Conservation (phyloP, 1,140 invertebrate genomes). For the Macrobrachium nipponense region DNA sequence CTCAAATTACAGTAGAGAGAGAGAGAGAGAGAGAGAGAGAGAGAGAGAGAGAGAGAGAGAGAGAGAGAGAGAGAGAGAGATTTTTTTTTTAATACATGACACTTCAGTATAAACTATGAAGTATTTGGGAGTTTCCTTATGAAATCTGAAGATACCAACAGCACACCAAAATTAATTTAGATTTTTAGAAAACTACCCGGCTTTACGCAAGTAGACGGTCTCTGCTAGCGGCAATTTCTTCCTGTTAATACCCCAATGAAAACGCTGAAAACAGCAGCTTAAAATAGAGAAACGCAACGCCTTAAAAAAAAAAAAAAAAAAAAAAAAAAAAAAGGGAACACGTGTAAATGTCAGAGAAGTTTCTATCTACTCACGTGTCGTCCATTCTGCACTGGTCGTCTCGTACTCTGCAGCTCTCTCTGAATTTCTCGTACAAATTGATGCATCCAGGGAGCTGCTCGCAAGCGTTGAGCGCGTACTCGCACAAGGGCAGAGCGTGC, state of each 20-base stretch:
- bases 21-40: not conserved
- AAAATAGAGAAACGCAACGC: too few relatives aligned
- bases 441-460: conserved; percentile 79
- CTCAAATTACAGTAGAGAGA: not conserved
- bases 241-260: too few relatives aligned
- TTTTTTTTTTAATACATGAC: too few relatives aligned
- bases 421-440: conserved; percentile 85
- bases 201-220: conserved; percentile 40
- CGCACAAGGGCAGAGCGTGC: conserved; percentile 87
- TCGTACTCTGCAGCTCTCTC: conserved; percentile 83
- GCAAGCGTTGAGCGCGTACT: conserved; percentile 85
- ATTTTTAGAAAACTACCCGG: not conserved
- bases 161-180: too few relatives aligned
- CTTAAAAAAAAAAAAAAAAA: too few relatives aligned
- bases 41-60: not conserved
- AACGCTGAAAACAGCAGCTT: too few relatives aligned
- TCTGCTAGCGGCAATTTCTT: not conserved
- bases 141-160: too few relatives aligned
- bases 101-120: too few relatives aligned
- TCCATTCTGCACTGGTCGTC: conserved; percentile 89
- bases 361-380: conserved; percentile 76
- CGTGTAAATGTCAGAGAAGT: too few relatives aligned
- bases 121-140: too few relatives aligned
- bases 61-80: not conserved
- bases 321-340: too few relatives aligned